Percentiles rank a stretch among this genome's conserved stretches.
phyloP scores from a whole-genome alignment of 2,113 vertebrate species.

The Cyphotilapia sp. region DNA sequence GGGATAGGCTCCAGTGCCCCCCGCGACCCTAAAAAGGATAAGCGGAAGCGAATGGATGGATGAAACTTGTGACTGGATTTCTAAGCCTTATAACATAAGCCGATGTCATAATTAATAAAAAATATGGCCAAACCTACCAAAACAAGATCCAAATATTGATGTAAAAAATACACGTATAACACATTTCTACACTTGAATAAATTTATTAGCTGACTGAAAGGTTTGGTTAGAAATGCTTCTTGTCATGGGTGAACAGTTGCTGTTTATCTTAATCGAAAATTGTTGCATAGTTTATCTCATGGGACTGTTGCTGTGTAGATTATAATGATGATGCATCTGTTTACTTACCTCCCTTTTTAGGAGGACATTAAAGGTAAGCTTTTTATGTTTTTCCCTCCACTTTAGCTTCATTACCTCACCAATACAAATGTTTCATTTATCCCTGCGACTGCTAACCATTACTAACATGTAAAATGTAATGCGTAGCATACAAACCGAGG shows the following conservation, averaged over 20 bases:
- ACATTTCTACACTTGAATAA: background rate
- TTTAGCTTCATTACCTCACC: background rate
- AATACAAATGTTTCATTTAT: background rate
- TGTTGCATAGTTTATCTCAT: background rate
- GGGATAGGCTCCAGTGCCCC: background rate
- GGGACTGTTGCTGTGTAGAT: background rate
- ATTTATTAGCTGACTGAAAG: background rate
- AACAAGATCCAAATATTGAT: background rate
- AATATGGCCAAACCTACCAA: background rate
- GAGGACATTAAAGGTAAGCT: background rate
- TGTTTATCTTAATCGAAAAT: background rate
- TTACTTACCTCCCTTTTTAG: background rate
- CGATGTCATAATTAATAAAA: background rate
- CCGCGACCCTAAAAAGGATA: background rate
- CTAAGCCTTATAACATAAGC: background rate
- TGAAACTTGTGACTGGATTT: background rate
- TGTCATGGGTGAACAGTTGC: background rate
- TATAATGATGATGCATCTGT: background rate
- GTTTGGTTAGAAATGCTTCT: background rate
- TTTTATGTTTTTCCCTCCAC: rapidly evolving
- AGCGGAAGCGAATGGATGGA: background rate
- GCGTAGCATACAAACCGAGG: background rate
- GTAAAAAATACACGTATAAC: background rate
- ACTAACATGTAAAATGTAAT: background rate
- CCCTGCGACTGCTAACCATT: background rate